Conservation (phyloP, 2,888 invertebrate species). For the Parnassius glacialis region DNA sequence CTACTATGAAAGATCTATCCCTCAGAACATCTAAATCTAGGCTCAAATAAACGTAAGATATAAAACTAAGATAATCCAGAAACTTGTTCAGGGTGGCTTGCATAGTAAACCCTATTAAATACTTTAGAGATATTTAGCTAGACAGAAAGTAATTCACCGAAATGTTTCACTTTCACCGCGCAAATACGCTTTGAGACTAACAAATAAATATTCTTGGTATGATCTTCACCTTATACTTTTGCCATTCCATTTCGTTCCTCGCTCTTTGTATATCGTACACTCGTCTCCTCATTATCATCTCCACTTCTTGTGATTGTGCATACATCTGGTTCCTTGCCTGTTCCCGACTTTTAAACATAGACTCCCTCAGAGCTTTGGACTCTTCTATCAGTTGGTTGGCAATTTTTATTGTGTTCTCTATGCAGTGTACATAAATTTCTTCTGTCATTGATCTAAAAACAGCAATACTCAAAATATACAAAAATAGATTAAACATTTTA, state of each 20-base stretch:
- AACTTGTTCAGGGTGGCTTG: too few relatives aligned
- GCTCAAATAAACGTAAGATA: too few relatives aligned
- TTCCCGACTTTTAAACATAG: slow-evolving; percentile 88
- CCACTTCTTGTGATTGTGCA: slow-evolving; percentile 90
- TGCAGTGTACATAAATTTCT: slow-evolving; percentile 91
- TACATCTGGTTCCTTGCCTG: slow-evolving; percentile 89
- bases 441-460: slow-evolving; percentile 84
- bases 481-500: too few relatives aligned
- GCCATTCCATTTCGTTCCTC: slow-evolving; percentile 95
- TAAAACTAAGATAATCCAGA: too few relatives aligned
- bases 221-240: slow-evolving; percentile 76
- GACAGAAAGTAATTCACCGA: too few relatives aligned
- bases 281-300: slow-evolving; percentile 90
- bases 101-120: too few relatives aligned
- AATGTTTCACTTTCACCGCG: too few relatives aligned
- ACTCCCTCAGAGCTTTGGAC: slow-evolving; percentile 88
- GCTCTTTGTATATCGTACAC: slow-evolving; percentile 93
- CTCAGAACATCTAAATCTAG: too few relatives aligned
- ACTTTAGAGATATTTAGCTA: too few relatives aligned
- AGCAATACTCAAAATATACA: slow-evolving; percentile 4
- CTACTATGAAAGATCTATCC: too few relatives aligned
- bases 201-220: not conserved
- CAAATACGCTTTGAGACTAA: not conserved
- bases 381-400: slow-evolving; percentile 91
- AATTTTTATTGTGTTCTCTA: slow-evolving; percentile 87